Base-by-base conservation (phyloP, 2,797 vertebrate genomes). In the Pangasius larnaudii region DNA sequence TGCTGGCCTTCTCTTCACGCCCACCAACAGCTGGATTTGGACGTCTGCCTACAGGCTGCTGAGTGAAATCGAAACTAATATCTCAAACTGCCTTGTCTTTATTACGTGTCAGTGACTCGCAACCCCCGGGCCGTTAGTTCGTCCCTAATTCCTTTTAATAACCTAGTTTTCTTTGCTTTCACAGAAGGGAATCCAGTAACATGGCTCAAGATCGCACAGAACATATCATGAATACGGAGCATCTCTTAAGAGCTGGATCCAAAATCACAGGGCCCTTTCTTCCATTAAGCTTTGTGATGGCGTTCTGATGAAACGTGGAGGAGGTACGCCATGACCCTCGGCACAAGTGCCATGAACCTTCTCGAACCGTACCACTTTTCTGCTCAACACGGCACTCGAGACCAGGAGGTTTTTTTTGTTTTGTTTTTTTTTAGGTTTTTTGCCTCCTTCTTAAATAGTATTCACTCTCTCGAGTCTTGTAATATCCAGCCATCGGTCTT, bases 61-160 rank as follows among this genome's bases (percentile, higher is more conserved):
- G 91, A 91, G 77, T 90, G 56, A 91, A 86, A 87, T 72, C 59
- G 85, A 92, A 90, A 88, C 88, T 61, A 82, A 81, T 77, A 85
- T 89, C 59, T 84, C 39, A 65, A 49, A 89, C 80, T 61, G 82
- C 51, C 33, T 51, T 39, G 61, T 6, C 5, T 58, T 36, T 86
- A n/a, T 84, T 87, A 80, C 49, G 80, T 79, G 82, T 63, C 71
- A 61, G 16, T 86, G 79, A 79, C 69, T 77, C 39, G 67, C n/a
- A 77, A 11, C 27, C 46, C 14, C 18, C 11, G 39, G 39, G 30
- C 72, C 56, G 8, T 58, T 49, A 39, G 27, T 58, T 56, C 10
- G 67, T 10, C 39, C 39, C 1, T 79, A 10, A 59, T 71, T 36
- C 53, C 24, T 51, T 59, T 36, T 46, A 67, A 84, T n/a, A 59